A percentile compares a stretch with the other conserved stretches of the same genome.
These are phyloP conservation scores for Apodemia mormo DNA, from an alignment of 2,888 invertebrate genomes.

Conservation along the genomic window DNA sequence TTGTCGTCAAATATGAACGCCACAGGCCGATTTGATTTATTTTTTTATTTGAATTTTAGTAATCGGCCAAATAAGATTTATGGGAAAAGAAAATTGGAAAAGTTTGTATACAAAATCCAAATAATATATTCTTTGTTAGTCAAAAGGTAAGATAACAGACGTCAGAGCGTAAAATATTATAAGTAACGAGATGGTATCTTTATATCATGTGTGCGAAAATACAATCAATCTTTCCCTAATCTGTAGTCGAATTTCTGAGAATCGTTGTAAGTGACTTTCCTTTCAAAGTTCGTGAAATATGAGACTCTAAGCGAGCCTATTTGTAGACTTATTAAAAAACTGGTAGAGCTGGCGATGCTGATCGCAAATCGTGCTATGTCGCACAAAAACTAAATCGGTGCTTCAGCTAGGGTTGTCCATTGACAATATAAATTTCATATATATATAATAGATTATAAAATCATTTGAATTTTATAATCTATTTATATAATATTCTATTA, in stretches of 20 bases:
- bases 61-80: no score
- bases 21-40: no score
- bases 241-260: background rate
- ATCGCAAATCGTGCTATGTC: background rate
- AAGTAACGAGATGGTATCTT: background rate
- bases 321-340: slow-evolving; percentile 38
- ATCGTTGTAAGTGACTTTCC: slow-evolving; percentile 37
- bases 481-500: no score
- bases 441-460: no score
- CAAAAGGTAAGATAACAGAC: no score
- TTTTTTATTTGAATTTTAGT: no score
- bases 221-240: background rate
- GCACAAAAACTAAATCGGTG: slow-evolving; percentile 7
- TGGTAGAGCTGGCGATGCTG: background rate
- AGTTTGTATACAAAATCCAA: no score
- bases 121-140: no score
- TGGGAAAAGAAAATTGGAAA: no score
- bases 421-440: background rate
- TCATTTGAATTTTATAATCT: no score
- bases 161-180: background rate
- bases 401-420: background rate
- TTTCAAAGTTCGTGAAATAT: slow-evolving; percentile 38
- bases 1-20: no score
- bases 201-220: background rate
- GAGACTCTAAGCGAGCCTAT: slow-evolving; percentile 36